These are phyloP conservation scores for Pangasius sanitwongsei DNA, from an alignment of 2,797 vertebrate species.

Conservation along the genomic window DNA sequence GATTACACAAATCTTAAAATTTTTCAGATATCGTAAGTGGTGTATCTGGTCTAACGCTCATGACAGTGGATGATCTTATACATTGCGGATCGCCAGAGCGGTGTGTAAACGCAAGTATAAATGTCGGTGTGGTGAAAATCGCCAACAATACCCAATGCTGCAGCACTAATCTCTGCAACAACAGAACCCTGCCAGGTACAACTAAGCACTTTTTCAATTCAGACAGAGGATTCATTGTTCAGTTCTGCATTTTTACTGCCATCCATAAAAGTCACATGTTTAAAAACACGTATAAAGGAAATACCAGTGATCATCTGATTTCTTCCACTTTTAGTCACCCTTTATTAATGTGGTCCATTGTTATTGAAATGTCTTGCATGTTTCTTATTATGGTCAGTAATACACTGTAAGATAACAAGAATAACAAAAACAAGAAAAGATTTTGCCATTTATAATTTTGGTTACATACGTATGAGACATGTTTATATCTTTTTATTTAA, in stretches of 20 bases:
- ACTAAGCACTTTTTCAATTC: neutral
- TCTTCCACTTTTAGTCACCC: neutral
- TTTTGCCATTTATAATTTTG: neutral
- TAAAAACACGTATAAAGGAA: neutral
- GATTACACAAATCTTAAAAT: neutral
- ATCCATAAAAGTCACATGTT: neutral
- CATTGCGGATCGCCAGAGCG: neutral
- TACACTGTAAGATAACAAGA: neutral
- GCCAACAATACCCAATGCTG: conserved; percentile 15
- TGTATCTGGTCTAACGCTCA: neutral
- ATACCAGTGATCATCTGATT: neutral
- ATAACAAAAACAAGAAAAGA: neutral
- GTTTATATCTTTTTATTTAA: neutral
- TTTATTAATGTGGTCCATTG: neutral
- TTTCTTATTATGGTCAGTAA: neutral
- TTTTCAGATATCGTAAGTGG: neutral
- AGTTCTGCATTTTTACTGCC: neutral
- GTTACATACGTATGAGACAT: too few species aligned
- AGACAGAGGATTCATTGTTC: neutral
- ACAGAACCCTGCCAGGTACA: neutral
- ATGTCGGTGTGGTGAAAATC: conserved; percentile 3
- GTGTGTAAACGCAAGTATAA: neutral
- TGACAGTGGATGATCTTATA: too few species aligned
- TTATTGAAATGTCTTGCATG: neutral
- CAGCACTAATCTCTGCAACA: conserved; percentile 2